Percentiles rank a stretch among this genome's conserved stretches.
Conservation (phyloP, 2,797 vertebrate species). For the Eidolon dupreanum region DNA sequence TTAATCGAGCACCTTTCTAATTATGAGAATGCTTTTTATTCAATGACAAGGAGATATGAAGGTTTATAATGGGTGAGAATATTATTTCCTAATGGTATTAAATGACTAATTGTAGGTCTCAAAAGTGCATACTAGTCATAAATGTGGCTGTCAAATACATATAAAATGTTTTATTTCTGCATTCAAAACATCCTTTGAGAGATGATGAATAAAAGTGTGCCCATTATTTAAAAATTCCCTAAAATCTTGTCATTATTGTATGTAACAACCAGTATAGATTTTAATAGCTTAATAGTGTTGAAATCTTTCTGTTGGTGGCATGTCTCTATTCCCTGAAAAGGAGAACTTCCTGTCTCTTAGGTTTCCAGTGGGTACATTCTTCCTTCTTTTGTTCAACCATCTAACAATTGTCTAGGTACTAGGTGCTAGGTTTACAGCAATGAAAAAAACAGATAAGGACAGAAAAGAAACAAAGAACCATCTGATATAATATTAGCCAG, state of each 20-base stretch:
- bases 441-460: not conserved
- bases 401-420: not conserved
- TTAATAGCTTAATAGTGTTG: not conserved
- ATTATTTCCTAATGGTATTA: not conserved
- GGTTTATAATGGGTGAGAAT: conserved; percentile 12
- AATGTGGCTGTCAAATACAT: not conserved
- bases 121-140: not conserved
- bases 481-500: not conserved
- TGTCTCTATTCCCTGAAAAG: not conserved
- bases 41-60: not conserved
- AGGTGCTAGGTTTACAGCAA: not conserved
- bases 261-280: not conserved
- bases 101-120: conserved; percentile 28
- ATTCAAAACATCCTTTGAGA: not conserved
- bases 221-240: not conserved
- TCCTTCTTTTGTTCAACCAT: not conserved
- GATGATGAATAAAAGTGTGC: not conserved
- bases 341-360: not conserved
- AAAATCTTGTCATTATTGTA: not conserved
- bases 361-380: not conserved
- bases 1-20: not conserved
- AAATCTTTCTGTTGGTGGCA: not conserved
- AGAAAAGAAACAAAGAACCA: not conserved
- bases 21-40: conserved; percentile 24
- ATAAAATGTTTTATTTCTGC: conserved; percentile 19